Conservation (phyloP, 2,113 vertebrate genomes). For the Panurus biarmicus region DNA sequence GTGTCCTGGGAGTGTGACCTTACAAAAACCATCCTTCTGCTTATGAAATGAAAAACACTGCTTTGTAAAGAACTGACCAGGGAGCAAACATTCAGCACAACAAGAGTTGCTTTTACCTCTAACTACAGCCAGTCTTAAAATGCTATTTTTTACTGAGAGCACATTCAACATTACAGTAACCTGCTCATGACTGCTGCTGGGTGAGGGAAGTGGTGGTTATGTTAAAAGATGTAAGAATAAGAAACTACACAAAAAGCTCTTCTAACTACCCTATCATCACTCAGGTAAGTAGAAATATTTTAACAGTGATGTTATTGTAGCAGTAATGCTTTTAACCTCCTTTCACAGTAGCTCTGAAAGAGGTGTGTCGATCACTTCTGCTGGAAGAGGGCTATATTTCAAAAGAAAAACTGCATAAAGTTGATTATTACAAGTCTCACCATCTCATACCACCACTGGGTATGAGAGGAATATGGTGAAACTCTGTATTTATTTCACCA, state of each 20-base stretch:
- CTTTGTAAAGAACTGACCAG: neutral
- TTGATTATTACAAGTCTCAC: neutral
- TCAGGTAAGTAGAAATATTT: neutral
- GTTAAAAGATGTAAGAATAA: neutral
- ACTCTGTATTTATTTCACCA: neutral
- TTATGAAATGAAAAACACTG: neutral
- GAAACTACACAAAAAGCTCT: neutral
- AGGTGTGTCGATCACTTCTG: neutral
- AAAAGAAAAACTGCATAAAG: too few species aligned
- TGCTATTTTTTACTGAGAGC: neutral
- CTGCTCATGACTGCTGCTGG: neutral
- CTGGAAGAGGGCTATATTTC: neutral
- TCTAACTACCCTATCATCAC: neutral
- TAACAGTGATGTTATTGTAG: neutral
- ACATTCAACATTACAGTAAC: neutral
- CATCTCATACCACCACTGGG: too few species aligned
- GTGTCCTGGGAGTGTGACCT: neutral
- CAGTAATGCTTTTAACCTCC: neutral
- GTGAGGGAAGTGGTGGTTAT: neutral
- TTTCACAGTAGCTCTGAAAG: neutral
- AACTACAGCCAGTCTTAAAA: neutral
- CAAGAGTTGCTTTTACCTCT: neutral
- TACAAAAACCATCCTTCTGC: neutral
- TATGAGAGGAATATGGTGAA: neutral
- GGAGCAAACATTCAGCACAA: neutral